phyloP scores from a whole-genome alignment of 1,140 invertebrate species.

The Musca vetustissima region DNA sequence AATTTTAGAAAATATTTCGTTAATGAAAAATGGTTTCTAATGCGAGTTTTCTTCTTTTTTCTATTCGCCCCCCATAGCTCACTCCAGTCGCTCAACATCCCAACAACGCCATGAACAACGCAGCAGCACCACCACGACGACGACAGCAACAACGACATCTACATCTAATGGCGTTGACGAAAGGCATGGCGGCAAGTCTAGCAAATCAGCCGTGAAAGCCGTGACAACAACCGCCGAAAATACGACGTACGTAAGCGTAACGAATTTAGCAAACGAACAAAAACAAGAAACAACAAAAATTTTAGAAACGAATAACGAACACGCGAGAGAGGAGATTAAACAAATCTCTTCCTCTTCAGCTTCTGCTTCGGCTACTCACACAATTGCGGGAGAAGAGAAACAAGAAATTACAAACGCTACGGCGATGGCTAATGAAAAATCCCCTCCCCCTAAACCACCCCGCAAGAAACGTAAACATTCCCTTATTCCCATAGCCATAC shows the following conservation, averaged over 20 bases:
- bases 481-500: slow-evolving; percentile 42
- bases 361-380: not conserved
- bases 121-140: slow-evolving; percentile 27
- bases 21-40: too few relatives aligned
- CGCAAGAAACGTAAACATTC: slow-evolving; percentile 37
- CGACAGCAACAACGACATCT: slow-evolving; percentile 16
- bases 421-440: not conserved
- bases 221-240: slow-evolving; percentile 27
- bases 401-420: not conserved
- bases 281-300: not conserved
- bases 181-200: slow-evolving; percentile 25
- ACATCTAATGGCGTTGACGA: not conserved
- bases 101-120: slow-evolving; percentile 30
- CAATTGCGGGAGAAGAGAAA: not conserved
- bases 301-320: slow-evolving; percentile 14
- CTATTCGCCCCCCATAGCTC: slow-evolving; percentile 34
- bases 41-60: not conserved
- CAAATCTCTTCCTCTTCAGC: not conserved
- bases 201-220: slow-evolving; percentile 22
- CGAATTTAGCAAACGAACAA: slow-evolving; percentile 46
- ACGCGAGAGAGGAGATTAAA: not conserved
- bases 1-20: not conserved
- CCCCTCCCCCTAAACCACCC: slow-evolving; percentile 30
- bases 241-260: slow-evolving; percentile 55
- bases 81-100: slow-evolving; percentile 44